A percentile compares a stretch with the other conserved stretches of the same genome.
These are phyloP conservation scores for Phrynocephalus guinanensis DNA, from an alignment of 2,797 vertebrate species.

Conservation along the genomic window DNA sequence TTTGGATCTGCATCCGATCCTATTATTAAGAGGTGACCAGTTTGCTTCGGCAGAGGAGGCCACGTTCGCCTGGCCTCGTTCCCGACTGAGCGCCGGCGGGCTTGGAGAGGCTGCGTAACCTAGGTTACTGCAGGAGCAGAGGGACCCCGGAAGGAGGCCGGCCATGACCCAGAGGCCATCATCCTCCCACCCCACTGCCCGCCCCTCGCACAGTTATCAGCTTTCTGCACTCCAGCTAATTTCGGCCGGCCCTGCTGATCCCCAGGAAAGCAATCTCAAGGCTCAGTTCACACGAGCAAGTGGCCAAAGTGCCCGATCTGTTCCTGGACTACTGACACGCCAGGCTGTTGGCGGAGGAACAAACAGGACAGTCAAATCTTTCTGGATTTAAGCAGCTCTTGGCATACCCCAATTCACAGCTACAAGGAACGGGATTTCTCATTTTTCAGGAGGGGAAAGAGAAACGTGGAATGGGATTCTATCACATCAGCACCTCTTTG, in stretches of 20 bases:
- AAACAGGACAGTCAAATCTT: neutral
- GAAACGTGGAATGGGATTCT: neutral
- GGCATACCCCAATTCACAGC: neutral
- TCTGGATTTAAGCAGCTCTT: neutral
- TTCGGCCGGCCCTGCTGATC: neutral
- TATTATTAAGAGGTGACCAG: conserved; percentile 36
- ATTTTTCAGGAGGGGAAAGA: too few species aligned
- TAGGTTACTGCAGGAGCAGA: neutral
- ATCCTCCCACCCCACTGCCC: neutral
- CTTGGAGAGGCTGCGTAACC: neutral
- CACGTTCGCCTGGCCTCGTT: neutral
- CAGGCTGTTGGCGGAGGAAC: too few species aligned
- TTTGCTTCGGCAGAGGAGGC: conserved; percentile 7
- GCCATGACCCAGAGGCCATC: neutral
- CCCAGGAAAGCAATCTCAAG: neutral
- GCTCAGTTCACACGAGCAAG: neutral
- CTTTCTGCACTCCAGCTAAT: neutral
- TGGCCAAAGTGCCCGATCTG: too few species aligned
- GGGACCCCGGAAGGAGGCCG: neutral
- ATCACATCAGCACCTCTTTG: neutral
- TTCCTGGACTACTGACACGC: neutral
- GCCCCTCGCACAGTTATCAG: neutral
- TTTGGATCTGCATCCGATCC: neutral
- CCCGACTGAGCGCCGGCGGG: neutral
- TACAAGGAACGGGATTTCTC: neutral